phyloP scores from a whole-genome alignment of 64 coral and sea anemone genomes.

The Dendrophyllia cribrosa region DNA sequence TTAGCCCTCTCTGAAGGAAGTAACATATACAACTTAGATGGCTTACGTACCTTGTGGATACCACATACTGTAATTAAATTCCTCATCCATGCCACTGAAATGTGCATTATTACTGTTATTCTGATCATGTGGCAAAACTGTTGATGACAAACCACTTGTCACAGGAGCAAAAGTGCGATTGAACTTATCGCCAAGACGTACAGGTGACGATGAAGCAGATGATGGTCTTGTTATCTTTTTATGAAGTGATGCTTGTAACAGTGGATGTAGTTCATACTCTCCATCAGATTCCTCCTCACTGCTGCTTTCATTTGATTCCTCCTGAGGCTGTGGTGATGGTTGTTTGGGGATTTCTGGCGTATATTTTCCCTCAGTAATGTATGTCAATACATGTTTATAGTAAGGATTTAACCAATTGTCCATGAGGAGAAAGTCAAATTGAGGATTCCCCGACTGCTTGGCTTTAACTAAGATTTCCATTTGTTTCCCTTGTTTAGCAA shows the following conservation, averaged over 20 bases:
- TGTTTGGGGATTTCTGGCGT: constrained; percentile 53
- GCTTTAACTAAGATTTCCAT: constrained; percentile 99
- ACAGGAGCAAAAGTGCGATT: constrained; percentile 36
- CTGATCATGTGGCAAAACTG: constrained; percentile 1
- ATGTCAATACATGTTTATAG: constrained; percentile 89
- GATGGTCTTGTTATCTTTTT: constrained; percentile 62
- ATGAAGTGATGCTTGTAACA: constrained; percentile 90
- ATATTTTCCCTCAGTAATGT: constrained; percentile 79
- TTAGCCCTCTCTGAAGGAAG: no score
- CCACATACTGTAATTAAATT: constrained; percentile 42
- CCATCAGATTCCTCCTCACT: constrained; percentile 93
- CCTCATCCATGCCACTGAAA: not conserved
- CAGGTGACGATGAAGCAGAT: constrained; percentile 71
- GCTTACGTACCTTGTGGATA: constrained; percentile 34
- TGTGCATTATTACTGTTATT: not conserved
- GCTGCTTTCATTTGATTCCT: constrained; percentile 26
- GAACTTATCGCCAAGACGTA: constrained; percentile 44
- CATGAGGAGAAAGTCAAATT: constrained; percentile 96
- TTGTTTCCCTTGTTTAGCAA: constrained; percentile 90
- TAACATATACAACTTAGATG: no score
- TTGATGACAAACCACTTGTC: constrained; percentile 2
- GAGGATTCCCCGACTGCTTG: constrained; percentile 98
- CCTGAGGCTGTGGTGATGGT: constrained; percentile 44
- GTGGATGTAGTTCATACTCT: constrained; percentile 94
- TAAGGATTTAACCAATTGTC: constrained; percentile 97